A percentile compares a stretch with the other conserved stretches of the same genome.
Conservation (phyloP, 2,113 vertebrate species). For the Python bivittatus region DNA sequence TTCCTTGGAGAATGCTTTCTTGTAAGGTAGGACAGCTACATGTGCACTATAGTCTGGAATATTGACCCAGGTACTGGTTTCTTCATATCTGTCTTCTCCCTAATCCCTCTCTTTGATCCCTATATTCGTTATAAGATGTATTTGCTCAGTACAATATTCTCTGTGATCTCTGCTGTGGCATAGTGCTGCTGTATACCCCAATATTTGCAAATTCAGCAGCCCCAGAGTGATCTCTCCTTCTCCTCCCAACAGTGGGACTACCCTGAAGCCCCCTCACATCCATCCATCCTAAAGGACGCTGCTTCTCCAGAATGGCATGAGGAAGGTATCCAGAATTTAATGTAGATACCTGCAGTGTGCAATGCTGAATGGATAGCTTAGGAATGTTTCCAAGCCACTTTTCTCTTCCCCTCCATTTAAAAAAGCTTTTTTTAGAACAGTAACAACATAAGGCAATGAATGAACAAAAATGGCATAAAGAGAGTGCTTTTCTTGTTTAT, state of each 20-base stretch:
- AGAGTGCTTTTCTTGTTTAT: not conserved
- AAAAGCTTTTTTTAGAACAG: not conserved
- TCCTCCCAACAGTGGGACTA: not conserved
- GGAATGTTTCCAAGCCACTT: not conserved
- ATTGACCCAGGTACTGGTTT: not conserved
- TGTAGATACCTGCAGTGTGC: not conserved
- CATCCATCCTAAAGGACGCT: not conserved
- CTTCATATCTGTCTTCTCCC: not conserved
- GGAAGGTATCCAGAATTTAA: not conserved
- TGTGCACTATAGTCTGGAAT: not conserved
- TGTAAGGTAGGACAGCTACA: slow-evolving; percentile 69
- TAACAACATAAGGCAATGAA: not conserved
- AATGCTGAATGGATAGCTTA: not conserved
- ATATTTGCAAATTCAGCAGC: too few species aligned
- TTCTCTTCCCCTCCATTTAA: not conserved
- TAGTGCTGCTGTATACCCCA: not conserved
- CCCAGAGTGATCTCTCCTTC: too few species aligned
- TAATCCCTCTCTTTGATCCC: not conserved
- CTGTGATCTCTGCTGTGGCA: not conserved
- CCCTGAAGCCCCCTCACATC: not conserved
- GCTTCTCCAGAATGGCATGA: not conserved
- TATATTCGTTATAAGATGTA: not conserved
- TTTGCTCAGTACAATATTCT: not conserved
- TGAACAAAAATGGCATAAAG: not conserved
- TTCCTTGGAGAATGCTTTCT: slow-evolving; percentile 75